A percentile compares a stretch with the other conserved stretches of the same genome.
phyloP scores from a whole-genome alignment of 92 coral and sea anemone species.

The Zoanthus gigantus region DNA sequence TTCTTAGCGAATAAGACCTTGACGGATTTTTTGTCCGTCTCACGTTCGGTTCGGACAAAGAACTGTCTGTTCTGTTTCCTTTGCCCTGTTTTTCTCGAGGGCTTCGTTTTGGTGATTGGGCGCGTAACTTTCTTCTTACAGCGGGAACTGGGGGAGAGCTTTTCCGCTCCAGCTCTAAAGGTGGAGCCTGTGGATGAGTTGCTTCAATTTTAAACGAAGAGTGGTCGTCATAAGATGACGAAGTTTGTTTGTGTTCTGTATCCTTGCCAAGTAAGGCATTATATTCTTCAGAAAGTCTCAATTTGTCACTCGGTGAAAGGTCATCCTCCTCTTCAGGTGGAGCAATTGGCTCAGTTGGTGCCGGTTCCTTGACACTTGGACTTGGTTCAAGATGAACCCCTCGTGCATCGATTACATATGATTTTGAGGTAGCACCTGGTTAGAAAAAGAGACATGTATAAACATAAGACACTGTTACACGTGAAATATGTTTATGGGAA shows the following conservation, averaged over 20 bases:
- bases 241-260: conserved; percentile 13
- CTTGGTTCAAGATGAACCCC: conserved; percentile 28
- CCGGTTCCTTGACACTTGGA: background rate
- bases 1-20: conserved; percentile 45
- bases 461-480: too few species aligned
- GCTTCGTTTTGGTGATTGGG: conserved; percentile 42
- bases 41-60: conserved; percentile 63
- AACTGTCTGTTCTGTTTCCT: conserved; percentile 59
- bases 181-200: conserved; percentile 50
- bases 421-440: conserved; percentile 32
- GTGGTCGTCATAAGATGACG: conserved; percentile 50
- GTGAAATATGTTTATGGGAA: too few species aligned
- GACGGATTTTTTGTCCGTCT: conserved; percentile 39
- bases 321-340: background rate
- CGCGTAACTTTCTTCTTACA: conserved; percentile 51
- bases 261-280: conserved; percentile 31
- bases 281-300: conserved; percentile 14
- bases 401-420: conserved; percentile 38
- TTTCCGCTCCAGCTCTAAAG: conserved; percentile 65
- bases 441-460: background rate
- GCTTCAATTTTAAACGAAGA: conserved; percentile 35
- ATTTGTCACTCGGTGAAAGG: conserved; percentile 1
- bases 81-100: conserved; percentile 46
- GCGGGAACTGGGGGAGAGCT: conserved; percentile 74
- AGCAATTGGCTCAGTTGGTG: background rate